These are phyloP conservation scores for Acrobasis consociella DNA, from an alignment of 2,888 invertebrate genomes.

Conservation along the genomic window DNA sequence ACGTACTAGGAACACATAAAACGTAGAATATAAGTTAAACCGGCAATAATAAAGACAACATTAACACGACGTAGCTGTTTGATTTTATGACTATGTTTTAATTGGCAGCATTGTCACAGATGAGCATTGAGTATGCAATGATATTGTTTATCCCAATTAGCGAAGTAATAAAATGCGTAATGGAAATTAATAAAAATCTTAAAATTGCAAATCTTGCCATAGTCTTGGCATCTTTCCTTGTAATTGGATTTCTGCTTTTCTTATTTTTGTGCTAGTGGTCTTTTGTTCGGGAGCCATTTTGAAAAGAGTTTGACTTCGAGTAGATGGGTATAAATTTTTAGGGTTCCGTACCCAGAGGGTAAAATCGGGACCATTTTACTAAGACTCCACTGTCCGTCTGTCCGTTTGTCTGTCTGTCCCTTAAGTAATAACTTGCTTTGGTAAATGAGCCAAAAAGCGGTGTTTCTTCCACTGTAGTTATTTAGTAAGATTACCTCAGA, in stretches of 20 bases:
- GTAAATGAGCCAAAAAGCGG: background rate
- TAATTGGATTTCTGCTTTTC: too few species aligned
- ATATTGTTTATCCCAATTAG: constrained; percentile 1
- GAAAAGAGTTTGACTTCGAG: too few species aligned
- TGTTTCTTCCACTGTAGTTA: background rate
- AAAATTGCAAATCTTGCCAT: too few species aligned
- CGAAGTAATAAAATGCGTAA: background rate
- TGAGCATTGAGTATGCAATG: background rate
- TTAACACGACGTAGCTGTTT: background rate
- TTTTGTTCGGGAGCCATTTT: too few species aligned
- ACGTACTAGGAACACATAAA: constrained; percentile 24
- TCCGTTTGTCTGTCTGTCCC: too few species aligned
- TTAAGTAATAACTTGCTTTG: background rate
- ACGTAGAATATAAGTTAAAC: constrained; percentile 13
- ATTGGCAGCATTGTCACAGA: constrained; percentile 7
- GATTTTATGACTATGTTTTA: constrained; percentile 11
- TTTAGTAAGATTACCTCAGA: background rate
- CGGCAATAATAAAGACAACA: constrained; percentile 20
- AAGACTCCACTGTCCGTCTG: too few species aligned
- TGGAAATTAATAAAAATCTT: too few species aligned
- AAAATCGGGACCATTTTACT: too few species aligned
- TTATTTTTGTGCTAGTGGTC: too few species aligned
- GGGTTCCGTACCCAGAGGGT: too few species aligned
- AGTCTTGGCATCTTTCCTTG: too few species aligned
- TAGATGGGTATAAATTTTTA: too few species aligned